Percentiles rank a stretch among this genome's conserved stretches.
These are phyloP conservation scores for Tineola bisselliella DNA, from an alignment of 2,888 invertebrate genomes.

Conservation along the genomic window DNA sequence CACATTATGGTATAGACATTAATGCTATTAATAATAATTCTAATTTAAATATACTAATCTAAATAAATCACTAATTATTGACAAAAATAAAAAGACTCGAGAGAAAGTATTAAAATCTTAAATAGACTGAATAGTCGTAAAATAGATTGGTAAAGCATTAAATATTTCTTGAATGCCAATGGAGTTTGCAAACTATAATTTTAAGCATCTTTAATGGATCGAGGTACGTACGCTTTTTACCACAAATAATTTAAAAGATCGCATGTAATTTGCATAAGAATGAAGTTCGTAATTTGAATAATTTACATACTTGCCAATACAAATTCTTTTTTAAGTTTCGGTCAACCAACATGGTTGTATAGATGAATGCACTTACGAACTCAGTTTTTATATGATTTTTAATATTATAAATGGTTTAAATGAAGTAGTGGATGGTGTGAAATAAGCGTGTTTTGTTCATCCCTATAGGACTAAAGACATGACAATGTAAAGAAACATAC, in stretches of 20 bases:
- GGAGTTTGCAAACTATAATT: neutral
- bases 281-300: neutral
- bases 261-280: slow-evolving; percentile 6
- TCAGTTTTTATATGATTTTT: too few relatives aligned
- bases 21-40: neutral
- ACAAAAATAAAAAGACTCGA: too few relatives aligned
- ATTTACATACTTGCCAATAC: neutral
- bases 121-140: too few relatives aligned
- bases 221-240: neutral
- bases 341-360: neutral
- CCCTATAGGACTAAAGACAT: too few relatives aligned
- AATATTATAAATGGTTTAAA: too few relatives aligned
- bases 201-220: neutral
- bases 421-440: too few relatives aligned
- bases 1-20: slow-evolving; percentile 4
- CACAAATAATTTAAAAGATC: neutral
- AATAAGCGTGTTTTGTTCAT: too few relatives aligned
- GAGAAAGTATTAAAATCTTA: too few relatives aligned
- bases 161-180: slow-evolving; percentile 12
- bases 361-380: neutral
- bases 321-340: neutral
- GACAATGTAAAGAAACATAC: too few relatives aligned
- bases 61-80: neutral
- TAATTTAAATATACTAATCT: neutral
- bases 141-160: too few relatives aligned